Percentiles rank a stretch among this genome's conserved stretches.
These are phyloP conservation scores for Pimpla rufipes DNA, from an alignment of 2,888 invertebrate genomes.

Conservation along the genomic window DNA sequence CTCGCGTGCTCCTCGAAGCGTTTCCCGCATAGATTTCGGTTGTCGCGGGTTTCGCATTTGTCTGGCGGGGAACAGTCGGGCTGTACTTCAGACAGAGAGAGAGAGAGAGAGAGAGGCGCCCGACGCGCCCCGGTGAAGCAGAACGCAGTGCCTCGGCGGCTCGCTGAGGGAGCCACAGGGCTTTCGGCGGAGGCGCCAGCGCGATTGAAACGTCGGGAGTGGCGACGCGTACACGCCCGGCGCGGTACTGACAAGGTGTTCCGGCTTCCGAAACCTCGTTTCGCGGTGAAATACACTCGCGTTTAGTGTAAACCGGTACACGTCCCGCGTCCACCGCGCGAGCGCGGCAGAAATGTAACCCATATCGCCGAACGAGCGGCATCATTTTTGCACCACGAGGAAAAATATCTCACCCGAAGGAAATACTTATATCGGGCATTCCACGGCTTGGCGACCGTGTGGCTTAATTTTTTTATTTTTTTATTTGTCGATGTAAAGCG, in stretches of 20 bases:
- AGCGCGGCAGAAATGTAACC: neutral
- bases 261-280: constrained; percentile 12
- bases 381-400: neutral
- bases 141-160: neutral
- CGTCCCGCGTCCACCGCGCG: no score
- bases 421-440: no score
- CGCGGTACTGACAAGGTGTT: constrained; percentile 11
- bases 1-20: constrained; percentile 28
- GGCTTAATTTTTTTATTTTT: no score
- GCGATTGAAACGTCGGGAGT: constrained; percentile 58
- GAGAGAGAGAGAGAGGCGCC: neutral
- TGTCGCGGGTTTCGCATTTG: constrained; percentile 65
- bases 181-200: constrained; percentile 18
- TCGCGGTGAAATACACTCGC: neutral
- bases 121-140: neutral
- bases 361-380: neutral
- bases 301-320: neutral
- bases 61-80: constrained; percentile 23
- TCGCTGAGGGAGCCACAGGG: no score
- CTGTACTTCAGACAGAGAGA: neutral
- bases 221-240: constrained; percentile 16
- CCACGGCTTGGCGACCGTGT: no score
- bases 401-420: neutral
- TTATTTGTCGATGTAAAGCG: no score
- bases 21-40: constrained; percentile 62